phyloP scores from a whole-genome alignment of 1,140 invertebrate genomes.

The Arion vulgaris region DNA sequence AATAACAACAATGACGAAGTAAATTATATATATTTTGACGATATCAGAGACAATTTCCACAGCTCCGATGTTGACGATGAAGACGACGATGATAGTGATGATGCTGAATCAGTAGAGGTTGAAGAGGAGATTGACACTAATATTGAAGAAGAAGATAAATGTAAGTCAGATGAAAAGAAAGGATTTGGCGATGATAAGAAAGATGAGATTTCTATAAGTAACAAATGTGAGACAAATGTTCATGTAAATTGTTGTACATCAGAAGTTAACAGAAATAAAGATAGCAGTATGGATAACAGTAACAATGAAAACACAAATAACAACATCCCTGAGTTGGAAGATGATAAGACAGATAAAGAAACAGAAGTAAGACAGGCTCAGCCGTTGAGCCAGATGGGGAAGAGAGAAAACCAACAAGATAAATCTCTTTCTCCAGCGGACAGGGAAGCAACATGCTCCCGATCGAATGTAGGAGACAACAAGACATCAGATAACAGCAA shows the following conservation, averaged over 20 bases:
- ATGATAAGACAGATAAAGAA: not conserved
- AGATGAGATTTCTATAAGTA: not conserved
- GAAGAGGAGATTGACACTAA: not conserved
- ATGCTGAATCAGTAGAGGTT: not conserved
- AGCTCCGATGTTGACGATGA: too few relatives aligned
- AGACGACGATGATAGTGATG: too few relatives aligned
- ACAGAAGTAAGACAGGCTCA: not conserved
- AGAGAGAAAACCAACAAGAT: not conserved
- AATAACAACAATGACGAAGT: too few relatives aligned
- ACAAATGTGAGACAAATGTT: not conserved
- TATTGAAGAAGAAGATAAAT: not conserved
- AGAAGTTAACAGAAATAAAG: not conserved
- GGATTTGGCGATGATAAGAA: too few relatives aligned
- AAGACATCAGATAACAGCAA: not conserved
- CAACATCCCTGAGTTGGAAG: not conserved
- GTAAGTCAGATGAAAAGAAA: too few relatives aligned
- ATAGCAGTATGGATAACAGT: not conserved
- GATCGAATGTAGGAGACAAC: not conserved
- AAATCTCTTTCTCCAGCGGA: not conserved
- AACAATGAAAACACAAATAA: not conserved
- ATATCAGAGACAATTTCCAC: too few relatives aligned
- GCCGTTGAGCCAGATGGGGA: not conserved
- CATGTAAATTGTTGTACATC: not conserved
- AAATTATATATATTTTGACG: too few relatives aligned
- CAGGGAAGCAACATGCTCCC: not conserved